A percentile compares a stretch with the other conserved stretches of the same genome.
Conservation (phyloP, 2,113 vertebrate species). For the Oreochromis aureus region DNA sequence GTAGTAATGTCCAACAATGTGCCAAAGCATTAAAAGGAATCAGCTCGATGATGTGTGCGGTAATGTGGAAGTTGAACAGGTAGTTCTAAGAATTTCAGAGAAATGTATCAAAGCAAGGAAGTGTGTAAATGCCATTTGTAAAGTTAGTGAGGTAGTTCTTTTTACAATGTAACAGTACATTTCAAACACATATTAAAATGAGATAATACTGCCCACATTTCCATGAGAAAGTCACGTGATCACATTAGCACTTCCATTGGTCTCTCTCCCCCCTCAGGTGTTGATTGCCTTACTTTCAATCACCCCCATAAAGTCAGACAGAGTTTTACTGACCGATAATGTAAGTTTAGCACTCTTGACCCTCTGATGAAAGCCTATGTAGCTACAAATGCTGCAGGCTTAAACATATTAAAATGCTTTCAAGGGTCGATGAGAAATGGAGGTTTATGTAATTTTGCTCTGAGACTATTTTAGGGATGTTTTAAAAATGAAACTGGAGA, state of each 20-base stretch:
- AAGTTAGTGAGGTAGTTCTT: background rate
- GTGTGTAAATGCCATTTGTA: background rate
- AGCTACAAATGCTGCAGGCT: slow-evolving; percentile 5
- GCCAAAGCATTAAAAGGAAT: background rate
- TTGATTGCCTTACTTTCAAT: background rate
- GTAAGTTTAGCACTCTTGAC: background rate
- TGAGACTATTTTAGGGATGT: slow-evolving; percentile 15
- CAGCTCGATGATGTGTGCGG: background rate
- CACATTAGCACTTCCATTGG: background rate
- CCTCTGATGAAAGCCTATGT: background rate
- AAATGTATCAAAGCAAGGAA: background rate
- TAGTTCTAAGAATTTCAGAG: background rate
- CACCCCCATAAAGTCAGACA: background rate
- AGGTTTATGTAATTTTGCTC: slow-evolving; percentile 35
- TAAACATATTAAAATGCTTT: slow-evolving; percentile 51
- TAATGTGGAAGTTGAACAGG: background rate
- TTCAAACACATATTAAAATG: background rate
- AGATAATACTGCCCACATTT: background rate
- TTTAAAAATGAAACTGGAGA: slow-evolving; percentile 14
- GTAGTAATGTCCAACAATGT: background rate
- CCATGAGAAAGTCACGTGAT: background rate
- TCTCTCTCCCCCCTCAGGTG: background rate
- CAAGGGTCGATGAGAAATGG: slow-evolving; percentile 34
- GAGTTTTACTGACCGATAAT: background rate
- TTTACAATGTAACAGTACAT: background rate